Conservation (phyloP, 1,140 invertebrate genomes). For the Ips nitidus region DNA sequence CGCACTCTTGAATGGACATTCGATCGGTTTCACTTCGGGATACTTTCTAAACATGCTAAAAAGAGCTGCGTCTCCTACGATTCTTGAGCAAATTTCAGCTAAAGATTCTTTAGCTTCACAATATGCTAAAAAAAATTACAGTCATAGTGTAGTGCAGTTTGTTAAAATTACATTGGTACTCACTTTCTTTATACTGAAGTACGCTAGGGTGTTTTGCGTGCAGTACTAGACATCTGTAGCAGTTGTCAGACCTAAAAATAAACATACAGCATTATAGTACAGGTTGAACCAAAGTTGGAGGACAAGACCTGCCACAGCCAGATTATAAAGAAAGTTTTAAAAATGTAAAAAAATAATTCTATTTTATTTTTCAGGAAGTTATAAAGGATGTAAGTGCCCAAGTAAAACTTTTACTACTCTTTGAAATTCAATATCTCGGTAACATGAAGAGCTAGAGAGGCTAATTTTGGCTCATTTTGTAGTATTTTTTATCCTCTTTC, state of each 20-base stretch:
- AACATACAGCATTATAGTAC: not conserved
- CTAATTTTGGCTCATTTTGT: too few relatives aligned
- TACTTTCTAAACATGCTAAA: constrained; percentile 74
- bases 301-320: too few relatives aligned
- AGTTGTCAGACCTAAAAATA: constrained; percentile 56
- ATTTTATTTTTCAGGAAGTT: too few relatives aligned
- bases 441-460: too few relatives aligned
- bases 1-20: constrained; percentile 72
- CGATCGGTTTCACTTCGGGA: constrained; percentile 62
- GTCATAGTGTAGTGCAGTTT: constrained; percentile 5
- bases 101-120: constrained; percentile 59
- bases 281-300: too few relatives aligned
- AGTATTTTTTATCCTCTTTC: too few relatives aligned
- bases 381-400: too few relatives aligned
- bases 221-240: constrained; percentile 68
- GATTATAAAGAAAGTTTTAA: too few relatives aligned
- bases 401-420: too few relatives aligned
- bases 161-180: constrained; percentile 51
- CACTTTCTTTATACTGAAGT: constrained; percentile 77
- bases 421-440: too few relatives aligned
- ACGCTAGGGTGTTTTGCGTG: constrained; percentile 70
- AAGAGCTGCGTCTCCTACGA: constrained; percentile 70
- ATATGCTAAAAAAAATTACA: constrained; percentile 56
- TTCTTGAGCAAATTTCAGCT: constrained; percentile 63
- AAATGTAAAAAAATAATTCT: too few relatives aligned